These are phyloP conservation scores for Lophotriccus pileatus DNA, from an alignment of 2,797 vertebrate species.

Conservation along the genomic window DNA sequence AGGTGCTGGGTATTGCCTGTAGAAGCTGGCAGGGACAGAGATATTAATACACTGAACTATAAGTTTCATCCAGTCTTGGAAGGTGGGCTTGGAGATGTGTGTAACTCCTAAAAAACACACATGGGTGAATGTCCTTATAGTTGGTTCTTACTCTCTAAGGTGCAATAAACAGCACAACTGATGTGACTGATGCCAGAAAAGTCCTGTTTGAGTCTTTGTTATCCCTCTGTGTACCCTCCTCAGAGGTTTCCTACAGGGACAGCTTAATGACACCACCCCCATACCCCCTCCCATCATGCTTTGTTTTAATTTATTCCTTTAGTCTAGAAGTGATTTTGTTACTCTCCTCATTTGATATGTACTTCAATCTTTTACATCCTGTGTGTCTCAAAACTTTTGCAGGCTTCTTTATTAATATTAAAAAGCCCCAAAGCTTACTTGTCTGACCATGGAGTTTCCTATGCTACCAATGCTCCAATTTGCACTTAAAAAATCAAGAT, in stretches of 20 bases:
- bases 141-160: background rate
- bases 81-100: background rate
- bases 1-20: background rate
- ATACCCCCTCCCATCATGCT: background rate
- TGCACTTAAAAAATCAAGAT: background rate
- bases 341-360: background rate
- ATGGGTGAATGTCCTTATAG: background rate
- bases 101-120: background rate
- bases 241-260: background rate
- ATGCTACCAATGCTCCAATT: background rate
- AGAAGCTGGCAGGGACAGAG: background rate
- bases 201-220: background rate
- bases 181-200: background rate
- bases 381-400: background rate
- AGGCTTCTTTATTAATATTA: background rate
- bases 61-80: background rate
- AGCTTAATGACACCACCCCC: background rate
- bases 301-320: background rate
- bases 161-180: background rate
- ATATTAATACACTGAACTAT: accelerated
- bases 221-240: background rate
- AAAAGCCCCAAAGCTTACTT: background rate
- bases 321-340: background rate
- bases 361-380: background rate
- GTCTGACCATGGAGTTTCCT: background rate